Evolutionary conservation across 2,113 vertebrate species (phyloP).

Genomic region (Calypte anna): DNA sequence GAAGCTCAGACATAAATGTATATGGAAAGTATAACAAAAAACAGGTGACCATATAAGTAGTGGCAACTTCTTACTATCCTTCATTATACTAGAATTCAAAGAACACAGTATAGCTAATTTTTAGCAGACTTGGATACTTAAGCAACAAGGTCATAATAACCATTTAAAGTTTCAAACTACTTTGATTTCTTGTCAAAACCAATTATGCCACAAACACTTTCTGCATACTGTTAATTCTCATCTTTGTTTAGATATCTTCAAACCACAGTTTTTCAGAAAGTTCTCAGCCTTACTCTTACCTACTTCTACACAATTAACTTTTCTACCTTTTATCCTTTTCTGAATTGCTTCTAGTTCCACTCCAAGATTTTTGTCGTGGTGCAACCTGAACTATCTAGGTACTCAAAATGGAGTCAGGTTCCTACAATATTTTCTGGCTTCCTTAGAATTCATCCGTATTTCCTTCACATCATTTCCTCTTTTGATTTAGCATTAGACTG

Average conservation of each 20-base stretch:
- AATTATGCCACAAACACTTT: not conserved
- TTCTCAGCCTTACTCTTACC: not conserved
- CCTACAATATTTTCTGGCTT: not conserved
- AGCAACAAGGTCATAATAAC: not conserved
- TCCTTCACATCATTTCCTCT: not conserved
- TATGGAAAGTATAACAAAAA: not conserved
- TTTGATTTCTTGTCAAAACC: not conserved
- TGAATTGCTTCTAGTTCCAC: not conserved
- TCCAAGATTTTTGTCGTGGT: not conserved
- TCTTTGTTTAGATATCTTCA: not conserved
- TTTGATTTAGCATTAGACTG: not conserved
- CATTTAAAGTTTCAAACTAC: not conserved
- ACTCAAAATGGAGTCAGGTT: not conserved
- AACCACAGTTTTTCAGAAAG: not conserved
- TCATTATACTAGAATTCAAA: not conserved
- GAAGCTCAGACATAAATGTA: not conserved
- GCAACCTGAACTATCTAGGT: not conserved
- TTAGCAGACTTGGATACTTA: not conserved
- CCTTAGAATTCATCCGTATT: not conserved
- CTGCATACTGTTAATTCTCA: not conserved
- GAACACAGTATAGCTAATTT: not conserved
- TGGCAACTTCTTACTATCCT: not conserved
- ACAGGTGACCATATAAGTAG: not conserved
- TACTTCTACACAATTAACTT: not conserved
- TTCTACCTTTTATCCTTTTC: not conserved